Evolutionary conservation across 2,113 vertebrate genomes (phyloP), one percentile per base, ranked within the genome.

Genomic region (Marmota flaviventris): DNA sequence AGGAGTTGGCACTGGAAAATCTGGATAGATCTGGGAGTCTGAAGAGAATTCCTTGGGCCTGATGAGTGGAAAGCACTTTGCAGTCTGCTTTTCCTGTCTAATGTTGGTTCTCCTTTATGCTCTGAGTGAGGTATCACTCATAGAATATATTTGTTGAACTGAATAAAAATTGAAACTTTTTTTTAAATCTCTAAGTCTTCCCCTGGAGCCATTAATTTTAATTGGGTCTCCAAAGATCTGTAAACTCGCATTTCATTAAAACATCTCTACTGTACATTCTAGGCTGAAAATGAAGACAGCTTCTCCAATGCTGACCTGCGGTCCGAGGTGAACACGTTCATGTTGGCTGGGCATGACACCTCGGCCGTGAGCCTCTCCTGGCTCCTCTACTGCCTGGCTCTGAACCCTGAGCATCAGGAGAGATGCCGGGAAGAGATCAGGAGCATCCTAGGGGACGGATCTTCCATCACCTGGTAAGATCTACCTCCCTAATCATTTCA

Each of bases 251-350:
- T 56, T 87, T 83, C 39, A 87, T 69, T 29, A 70, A 91, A 69
- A 5, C 78, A 4, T 48, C 32, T 37, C 70, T 65, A 20, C 42
- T 92, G 9, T 81, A 25, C 20, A 48, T 91, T 83, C 53, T 87
- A 99, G 99, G 99, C 99, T 97, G 99, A 99, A 97, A 97, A 98
- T 5, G 97, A 98, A 53, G 98, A 98, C 69, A 98, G 98, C 75
- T 98, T 99, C 58, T 98, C 99, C 1, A 98, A 99, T 87, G 97
- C 98, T 94, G 99, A 98, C 58, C 65, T 99, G 8, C 94, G 95
- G 32, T 98, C 98, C 5, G 99, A 99, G 63, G 99, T 99, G 97
- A 99, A 99, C 98, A 99, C 99, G 2, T 99, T 99, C 96, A 98
- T 99, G 99, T 98, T 99, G 83, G 98, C 98, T 88, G 99, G 99